Conservation (phyloP, 2,888 invertebrate species). For the Acanthopleura granulata region DNA sequence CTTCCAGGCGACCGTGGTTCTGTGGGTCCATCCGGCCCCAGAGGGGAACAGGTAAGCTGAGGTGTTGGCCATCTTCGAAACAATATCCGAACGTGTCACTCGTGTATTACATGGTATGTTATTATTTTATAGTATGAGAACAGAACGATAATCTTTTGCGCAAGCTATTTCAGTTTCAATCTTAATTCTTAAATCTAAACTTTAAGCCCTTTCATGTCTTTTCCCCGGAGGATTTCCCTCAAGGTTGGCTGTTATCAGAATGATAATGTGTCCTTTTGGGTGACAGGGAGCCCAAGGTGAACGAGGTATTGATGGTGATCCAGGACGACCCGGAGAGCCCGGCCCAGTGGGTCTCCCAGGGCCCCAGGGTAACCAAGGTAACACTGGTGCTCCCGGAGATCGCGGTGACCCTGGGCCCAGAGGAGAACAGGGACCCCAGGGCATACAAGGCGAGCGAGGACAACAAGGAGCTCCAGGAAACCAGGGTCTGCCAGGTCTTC, state of each 20-base stretch:
- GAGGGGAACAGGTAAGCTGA: slow-evolving; percentile 18
- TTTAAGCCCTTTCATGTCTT: neutral
- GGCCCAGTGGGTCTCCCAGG: slow-evolving; percentile 32
- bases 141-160: too few species aligned
- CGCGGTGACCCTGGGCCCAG: slow-evolving; percentile 12
- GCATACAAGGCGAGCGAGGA: slow-evolving; percentile 22
- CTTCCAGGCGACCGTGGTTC: slow-evolving; percentile 22
- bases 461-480: slow-evolving; percentile 5
- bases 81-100: too few species aligned
- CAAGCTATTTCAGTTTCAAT: too few species aligned
- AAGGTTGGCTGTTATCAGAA: too few species aligned
- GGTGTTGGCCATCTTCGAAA: too few species aligned
- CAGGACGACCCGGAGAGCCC: slow-evolving; percentile 16
- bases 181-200: too few species aligned
- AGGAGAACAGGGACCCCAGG: slow-evolving; percentile 22
- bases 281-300: neutral
- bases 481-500: slow-evolving; percentile 12
- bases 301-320: neutral
- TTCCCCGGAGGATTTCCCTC: neutral
- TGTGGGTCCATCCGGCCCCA: slow-evolving; percentile 14
- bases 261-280: neutral
- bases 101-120: too few species aligned
- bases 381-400: slow-evolving; percentile 28
- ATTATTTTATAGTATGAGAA: too few species aligned
- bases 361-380: slow-evolving; percentile 21